These are phyloP conservation scores for Triplophysa rosa DNA, from an alignment of 2,113 vertebrate genomes.

Conservation along the genomic window DNA sequence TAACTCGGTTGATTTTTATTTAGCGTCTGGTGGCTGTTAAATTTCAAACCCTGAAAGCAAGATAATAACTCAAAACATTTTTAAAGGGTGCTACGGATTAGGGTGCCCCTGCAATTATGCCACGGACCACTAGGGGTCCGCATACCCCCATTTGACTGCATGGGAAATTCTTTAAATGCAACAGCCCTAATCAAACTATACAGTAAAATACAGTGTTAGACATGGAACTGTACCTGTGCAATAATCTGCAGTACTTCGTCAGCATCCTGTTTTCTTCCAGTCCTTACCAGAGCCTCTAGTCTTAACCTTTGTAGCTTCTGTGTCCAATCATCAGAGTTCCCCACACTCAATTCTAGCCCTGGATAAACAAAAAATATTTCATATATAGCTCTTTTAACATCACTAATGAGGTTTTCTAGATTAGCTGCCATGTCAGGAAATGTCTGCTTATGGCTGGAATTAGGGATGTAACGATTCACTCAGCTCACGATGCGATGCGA, in stretches of 20 bases:
- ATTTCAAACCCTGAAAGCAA: too few species aligned
- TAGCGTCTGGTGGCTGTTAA: too few species aligned
- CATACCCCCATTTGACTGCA: too few species aligned
- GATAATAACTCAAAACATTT: too few species aligned
- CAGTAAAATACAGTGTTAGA: background rate
- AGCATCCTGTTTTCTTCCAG: constrained; percentile 70
- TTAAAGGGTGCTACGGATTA: too few species aligned
- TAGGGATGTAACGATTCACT: too few species aligned
- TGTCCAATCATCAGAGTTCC: constrained; percentile 67
- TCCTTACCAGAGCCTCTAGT: constrained; percentile 79
- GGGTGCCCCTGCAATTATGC: too few species aligned
- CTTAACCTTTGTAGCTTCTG: constrained; percentile 74
- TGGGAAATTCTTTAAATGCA: too few species aligned
- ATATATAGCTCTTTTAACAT: background rate
- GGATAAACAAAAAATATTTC: constrained; percentile 1
- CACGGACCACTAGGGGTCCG: too few species aligned
- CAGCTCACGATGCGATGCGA: too few species aligned
- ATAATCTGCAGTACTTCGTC: constrained; percentile 81
- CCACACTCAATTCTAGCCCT: constrained; percentile 64
- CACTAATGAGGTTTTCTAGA: background rate
- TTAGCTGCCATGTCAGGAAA: background rate
- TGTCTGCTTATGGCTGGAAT: background rate
- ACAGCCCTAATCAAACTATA: background rate
- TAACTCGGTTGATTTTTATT: too few species aligned
- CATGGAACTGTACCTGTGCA: constrained; percentile 76